Percentiles rank a stretch among this genome's conserved stretches.
These are phyloP conservation scores for Dufourea novaeangliae DNA, from an alignment of 1,140 invertebrate species.

Conservation along the genomic window DNA sequence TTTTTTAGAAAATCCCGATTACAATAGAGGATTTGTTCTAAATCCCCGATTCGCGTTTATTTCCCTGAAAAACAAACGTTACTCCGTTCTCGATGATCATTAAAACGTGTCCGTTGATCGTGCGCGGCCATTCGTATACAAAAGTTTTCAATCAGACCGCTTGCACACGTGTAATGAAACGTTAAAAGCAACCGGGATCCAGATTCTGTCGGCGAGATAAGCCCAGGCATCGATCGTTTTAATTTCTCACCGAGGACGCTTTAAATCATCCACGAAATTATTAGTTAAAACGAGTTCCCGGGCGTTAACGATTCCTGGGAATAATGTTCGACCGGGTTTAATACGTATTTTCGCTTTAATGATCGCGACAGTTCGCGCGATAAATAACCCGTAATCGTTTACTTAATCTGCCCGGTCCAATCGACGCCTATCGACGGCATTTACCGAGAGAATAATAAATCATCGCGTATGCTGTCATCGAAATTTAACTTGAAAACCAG, in stretches of 20 bases:
- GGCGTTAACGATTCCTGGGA: neutral
- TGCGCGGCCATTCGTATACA: neutral
- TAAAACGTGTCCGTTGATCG: neutral
- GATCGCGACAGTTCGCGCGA: neutral
- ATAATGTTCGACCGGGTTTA: neutral
- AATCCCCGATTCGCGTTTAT: neutral
- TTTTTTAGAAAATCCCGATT: neutral
- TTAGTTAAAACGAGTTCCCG: neutral
- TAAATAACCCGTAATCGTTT: constrained; percentile 7
- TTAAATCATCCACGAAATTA: constrained; percentile 4
- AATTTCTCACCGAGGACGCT: neutral
- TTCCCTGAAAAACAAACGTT: neutral
- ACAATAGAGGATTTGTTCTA: too few relatives aligned
- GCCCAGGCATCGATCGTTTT: neutral
- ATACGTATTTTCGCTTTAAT: constrained; percentile 3
- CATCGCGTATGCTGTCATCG: too few relatives aligned
- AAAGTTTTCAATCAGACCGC: neutral
- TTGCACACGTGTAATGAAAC: neutral
- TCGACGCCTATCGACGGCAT: neutral
- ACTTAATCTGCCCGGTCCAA: neutral
- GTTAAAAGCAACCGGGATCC: neutral
- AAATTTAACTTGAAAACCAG: neutral
- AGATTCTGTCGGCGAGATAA: neutral
- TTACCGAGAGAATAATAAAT: neutral
- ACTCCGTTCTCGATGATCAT: neutral